Conservation (phyloP, 2,888 invertebrate species). For the Philhelius pedissequus region DNA sequence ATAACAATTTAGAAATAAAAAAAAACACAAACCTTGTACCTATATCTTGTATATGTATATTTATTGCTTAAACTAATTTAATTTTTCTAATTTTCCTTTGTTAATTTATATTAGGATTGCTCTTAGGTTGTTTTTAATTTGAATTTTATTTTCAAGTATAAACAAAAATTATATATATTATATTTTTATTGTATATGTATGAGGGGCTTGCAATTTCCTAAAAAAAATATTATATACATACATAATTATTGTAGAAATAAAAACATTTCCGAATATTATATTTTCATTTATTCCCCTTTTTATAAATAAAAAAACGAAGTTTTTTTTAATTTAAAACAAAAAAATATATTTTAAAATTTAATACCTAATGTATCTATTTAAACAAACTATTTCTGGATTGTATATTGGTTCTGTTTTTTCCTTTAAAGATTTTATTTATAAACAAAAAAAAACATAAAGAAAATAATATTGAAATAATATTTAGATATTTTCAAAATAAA, state of each 20-base stretch:
- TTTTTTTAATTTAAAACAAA: not conserved
- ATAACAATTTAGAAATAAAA: conserved; percentile 19
- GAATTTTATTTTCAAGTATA: not conserved
- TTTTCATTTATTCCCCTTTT: not conserved
- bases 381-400: not conserved
- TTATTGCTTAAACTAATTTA: conserved; percentile 43
- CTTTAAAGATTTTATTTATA: conserved; percentile 32
- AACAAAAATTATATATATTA: not conserved
- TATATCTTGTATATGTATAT: conserved; percentile 54
- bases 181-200: not conserved
- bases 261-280: not conserved
- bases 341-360: not conserved
- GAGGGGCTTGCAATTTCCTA: conserved; percentile 48
- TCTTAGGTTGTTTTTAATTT: conserved; percentile 59
- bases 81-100: not conserved
- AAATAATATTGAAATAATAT: conserved; percentile 25
- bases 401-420: conserved; percentile 17
- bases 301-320: conserved; percentile 42
- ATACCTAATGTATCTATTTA: no score
- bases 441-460: conserved; percentile 15
- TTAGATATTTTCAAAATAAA: conserved; percentile 5
- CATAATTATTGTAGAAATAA: not conserved
- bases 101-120: conserved; percentile 9
- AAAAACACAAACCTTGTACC: conserved; percentile 60
- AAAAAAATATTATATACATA: not conserved